These are phyloP conservation scores for Amazona ochrocephala DNA, from an alignment of 2,797 vertebrate species.

Conservation along the genomic window DNA sequence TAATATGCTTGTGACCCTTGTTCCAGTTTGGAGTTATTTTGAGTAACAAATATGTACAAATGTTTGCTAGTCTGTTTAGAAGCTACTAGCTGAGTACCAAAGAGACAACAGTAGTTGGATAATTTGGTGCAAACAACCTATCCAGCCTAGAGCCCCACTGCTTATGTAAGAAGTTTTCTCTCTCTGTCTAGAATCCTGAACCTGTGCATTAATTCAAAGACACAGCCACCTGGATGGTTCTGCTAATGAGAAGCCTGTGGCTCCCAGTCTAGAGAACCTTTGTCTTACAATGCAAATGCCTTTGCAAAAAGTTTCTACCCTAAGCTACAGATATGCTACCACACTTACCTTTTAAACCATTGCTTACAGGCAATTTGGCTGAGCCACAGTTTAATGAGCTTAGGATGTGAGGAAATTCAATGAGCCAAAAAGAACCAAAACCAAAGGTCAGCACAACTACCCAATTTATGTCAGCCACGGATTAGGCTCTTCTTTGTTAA, in stretches of 20 bases:
- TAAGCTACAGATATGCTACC: background rate
- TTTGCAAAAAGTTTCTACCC: background rate
- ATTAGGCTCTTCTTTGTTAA: background rate
- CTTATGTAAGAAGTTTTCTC: background rate
- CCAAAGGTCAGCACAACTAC: conserved; percentile 17
- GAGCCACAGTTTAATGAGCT: conserved; percentile 19
- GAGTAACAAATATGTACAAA: background rate
- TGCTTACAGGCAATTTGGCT: conserved; percentile 8
- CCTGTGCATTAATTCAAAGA: rapidly evolving
- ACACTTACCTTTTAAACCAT: conserved; percentile 1
- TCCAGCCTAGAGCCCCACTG: background rate
- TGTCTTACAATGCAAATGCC: background rate
- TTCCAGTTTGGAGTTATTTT: background rate
- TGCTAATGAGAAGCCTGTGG: background rate
- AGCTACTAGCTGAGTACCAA: background rate
- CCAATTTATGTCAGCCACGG: background rate
- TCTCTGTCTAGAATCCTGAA: background rate
- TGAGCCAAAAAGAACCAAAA: background rate
- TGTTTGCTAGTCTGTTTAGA: background rate
- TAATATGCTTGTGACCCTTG: background rate
- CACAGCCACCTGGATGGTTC: background rate
- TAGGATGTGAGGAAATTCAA: conserved; percentile 32
- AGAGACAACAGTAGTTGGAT: background rate
- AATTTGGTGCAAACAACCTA: background rate
- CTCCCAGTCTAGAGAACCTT: background rate